Conservation (phyloP, 2,113 vertebrate species). For the Podarcis muralis region DNA sequence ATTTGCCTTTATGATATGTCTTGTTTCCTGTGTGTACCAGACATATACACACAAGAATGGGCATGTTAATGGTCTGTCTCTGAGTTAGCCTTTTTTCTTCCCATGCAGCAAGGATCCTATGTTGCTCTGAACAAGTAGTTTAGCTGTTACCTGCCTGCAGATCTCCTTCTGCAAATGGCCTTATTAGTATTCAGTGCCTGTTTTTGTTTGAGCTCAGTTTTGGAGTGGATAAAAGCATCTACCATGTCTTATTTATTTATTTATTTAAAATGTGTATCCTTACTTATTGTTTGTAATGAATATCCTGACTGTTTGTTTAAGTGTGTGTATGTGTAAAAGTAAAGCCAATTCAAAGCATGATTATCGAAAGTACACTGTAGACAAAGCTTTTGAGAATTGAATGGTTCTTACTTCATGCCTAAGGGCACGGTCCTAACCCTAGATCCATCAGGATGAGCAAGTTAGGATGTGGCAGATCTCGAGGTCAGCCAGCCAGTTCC, state of each 20-base stretch:
- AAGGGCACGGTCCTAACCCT: no score
- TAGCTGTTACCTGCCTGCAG: background rate
- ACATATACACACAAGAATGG: background rate
- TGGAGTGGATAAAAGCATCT: background rate
- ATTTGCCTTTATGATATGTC: no score
- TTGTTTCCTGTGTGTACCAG: background rate
- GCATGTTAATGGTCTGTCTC: background rate
- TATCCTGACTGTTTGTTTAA: background rate
- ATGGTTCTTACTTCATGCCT: no score
- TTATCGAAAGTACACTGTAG: no score
- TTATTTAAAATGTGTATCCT: background rate
- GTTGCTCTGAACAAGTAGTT: background rate
- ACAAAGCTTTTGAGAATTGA: no score
- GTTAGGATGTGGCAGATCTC: no score
- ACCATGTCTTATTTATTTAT: background rate
- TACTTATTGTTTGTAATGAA: background rate
- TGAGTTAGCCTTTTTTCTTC: background rate
- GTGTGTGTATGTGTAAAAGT: no score
- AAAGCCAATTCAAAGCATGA: no score
- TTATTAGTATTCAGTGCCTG: background rate
- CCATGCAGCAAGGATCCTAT: background rate
- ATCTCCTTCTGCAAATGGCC: background rate
- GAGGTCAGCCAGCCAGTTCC: no score
- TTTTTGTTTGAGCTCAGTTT: background rate
- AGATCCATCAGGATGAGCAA: no score